Percentiles rank a stretch among this genome's conserved stretches.
Conservation (phyloP, 2,113 vertebrate genomes). For the Notiomystis cincta region DNA sequence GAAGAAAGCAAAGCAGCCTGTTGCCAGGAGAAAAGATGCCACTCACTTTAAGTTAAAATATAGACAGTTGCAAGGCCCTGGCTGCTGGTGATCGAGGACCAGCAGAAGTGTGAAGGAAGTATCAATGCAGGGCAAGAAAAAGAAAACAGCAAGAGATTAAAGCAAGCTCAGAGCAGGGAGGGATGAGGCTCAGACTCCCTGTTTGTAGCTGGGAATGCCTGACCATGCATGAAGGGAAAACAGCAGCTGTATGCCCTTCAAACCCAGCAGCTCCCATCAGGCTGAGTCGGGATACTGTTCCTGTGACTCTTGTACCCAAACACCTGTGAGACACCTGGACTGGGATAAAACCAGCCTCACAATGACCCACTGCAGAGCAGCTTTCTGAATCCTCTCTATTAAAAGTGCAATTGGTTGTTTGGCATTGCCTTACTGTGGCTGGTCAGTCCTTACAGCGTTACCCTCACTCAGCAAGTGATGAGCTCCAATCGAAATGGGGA, state of each 20-base stretch:
- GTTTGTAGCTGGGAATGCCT: not conserved
- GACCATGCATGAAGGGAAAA: not conserved
- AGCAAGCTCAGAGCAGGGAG: not conserved
- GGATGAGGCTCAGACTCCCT: not conserved
- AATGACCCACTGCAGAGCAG: not conserved
- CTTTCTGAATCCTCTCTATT: not conserved
- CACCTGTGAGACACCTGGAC: not conserved
- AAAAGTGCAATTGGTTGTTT: not conserved
- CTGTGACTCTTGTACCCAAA: not conserved
- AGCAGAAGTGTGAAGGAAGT: not conserved
- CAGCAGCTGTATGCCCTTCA: not conserved
- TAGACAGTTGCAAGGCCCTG: not conserved
- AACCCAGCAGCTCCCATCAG: not conserved
- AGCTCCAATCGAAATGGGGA: not conserved
- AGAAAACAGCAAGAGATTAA: not conserved
- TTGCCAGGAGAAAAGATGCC: constrained; percentile 53
- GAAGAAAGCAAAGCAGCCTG: constrained; percentile 35
- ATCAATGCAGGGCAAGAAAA: not conserved
- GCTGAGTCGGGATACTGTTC: not conserved
- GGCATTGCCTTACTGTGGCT: not conserved
- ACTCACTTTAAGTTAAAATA: constrained; percentile 26
- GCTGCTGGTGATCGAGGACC: not conserved
- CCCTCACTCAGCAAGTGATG: not conserved
- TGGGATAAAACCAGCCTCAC: not conserved
- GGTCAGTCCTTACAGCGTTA: not conserved